Percentiles rank a stretch among this genome's conserved stretches.
phyloP scores from a whole-genome alignment of 2,888 invertebrate genomes.

The Aphodius granarius region DNA sequence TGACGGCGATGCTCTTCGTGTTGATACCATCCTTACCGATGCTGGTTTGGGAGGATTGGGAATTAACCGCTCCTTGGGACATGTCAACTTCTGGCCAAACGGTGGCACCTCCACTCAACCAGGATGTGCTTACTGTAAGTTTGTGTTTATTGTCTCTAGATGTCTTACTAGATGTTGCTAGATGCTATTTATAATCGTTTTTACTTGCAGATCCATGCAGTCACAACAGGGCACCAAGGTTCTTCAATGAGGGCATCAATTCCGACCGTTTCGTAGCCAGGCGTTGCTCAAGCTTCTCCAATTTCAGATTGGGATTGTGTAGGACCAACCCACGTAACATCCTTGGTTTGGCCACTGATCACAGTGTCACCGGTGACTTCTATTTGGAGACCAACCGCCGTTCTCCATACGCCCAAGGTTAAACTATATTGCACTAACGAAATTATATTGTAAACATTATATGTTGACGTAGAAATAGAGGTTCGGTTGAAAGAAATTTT shows the following conservation, averaged over 20 bases:
- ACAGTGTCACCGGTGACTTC: conserved; percentile 13
- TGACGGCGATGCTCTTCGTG: conserved; percentile 13
- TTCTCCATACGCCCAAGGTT: conserved; percentile 16
- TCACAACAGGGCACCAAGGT: conserved; percentile 16
- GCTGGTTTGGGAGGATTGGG: conserved; percentile 16
- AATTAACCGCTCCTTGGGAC: conserved; percentile 16
- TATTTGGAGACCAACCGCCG: conserved; percentile 5
- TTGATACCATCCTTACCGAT: conserved; percentile 21
- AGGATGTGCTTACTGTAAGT: conserved; percentile 17
- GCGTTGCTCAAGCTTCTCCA: conserved; percentile 7
- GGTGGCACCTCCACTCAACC: conserved; percentile 20
- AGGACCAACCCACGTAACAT: conserved; percentile 7
- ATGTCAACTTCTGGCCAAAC: conserved; percentile 23
- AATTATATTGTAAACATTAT: background rate
- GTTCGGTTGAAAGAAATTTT: background rate
- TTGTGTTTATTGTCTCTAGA: background rate
- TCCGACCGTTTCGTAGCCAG: conserved; percentile 10
- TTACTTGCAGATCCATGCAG: conserved; percentile 16
- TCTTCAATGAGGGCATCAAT: conserved; percentile 18
- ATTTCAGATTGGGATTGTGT: conserved; percentile 12
- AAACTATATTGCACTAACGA: background rate
- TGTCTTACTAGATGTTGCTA: too few species aligned
- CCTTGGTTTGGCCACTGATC: conserved; percentile 2
- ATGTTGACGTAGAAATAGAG: background rate
- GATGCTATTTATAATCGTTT: background rate